Evolutionary conservation across 92 coral and sea anemone species (phyloP).

Genomic region (Pocillopora meandrina): DNA sequence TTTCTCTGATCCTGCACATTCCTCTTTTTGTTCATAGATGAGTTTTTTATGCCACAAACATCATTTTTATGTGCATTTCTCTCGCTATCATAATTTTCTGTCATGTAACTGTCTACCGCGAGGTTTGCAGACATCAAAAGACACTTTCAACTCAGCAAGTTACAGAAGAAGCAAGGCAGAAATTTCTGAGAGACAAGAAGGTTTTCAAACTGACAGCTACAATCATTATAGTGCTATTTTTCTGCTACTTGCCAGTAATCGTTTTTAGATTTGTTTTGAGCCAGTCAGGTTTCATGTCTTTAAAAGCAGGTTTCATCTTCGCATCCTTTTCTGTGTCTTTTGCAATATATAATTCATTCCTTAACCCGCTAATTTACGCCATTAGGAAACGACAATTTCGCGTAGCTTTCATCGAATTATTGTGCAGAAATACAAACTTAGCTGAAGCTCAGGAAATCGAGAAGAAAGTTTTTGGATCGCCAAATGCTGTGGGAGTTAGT

Average conservation of each 20-base stretch:
- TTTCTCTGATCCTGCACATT: neutral
- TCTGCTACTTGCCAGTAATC: neutral
- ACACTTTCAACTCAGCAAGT: conserved; percentile 5
- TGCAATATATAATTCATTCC: too few relatives aligned
- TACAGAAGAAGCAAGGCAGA: neutral
- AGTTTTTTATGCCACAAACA: neutral
- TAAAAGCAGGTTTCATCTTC: neutral
- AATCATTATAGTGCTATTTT: neutral
- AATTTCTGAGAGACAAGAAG: neutral
- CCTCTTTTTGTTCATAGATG: neutral
- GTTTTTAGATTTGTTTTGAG: neutral
- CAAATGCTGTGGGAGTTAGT: too few relatives aligned
- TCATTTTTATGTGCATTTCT: neutral
- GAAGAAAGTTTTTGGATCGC: too few relatives aligned
- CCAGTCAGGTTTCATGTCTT: neutral
- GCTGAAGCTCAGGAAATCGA: too few relatives aligned
- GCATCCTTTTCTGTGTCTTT: too few relatives aligned
- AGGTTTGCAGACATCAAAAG: conserved; percentile 2
- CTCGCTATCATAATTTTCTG: neutral
- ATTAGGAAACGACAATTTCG: too few relatives aligned
- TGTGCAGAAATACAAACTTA: too few relatives aligned
- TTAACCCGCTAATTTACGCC: too few relatives aligned
- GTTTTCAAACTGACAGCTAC: conserved; percentile 2
- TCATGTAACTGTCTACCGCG: neutral
- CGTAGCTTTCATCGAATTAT: too few relatives aligned